Evolutionary conservation across 2,888 invertebrate species (phyloP), one percentile per base, ranked within the genome.

Genomic region (Orthosia gothica): DNA sequence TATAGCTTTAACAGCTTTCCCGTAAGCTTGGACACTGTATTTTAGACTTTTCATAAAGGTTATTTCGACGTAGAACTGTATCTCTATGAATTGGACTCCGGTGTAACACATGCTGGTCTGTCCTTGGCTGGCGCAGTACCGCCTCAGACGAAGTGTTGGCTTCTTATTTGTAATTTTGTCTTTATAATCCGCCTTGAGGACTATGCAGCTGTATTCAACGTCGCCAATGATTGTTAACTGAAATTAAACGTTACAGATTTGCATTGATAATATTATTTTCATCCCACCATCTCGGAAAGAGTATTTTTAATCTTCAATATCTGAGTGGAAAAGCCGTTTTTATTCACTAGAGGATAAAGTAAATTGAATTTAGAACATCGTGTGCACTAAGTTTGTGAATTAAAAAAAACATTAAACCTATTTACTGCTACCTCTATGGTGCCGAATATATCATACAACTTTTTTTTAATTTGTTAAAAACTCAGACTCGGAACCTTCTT

Each of bases 151-250:
- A 0, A 61, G 13, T 3, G 7, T 45, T 7, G 61, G 61, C 15
- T 7, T 20, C 1, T 61, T 15, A 0, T 16, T 15, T 61, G 5
- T 20, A n/a, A 61, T 45, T 0, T 20, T 20, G 40, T 45, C n/a
- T 4, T 20, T 61, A 20, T 61, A 61, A 9, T 61, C 15, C 45
- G 61, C 61, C 3, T 18, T 78, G 72, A 93, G 89, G 0, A 88
- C 71, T 0, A 93, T 74, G 81, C 93, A 93, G 0, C 91, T 89
- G 74, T 93, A 93, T 45, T 93, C 93, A 5, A 89, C 74, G 32
- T 85, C 70, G 0, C 87, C 72, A 65, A 85, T 76, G 12, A 93
- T 81, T 9, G 61, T 61, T 20, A 61, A 45, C 61, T 59, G 59
- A 20, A 59, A 59, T 20, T 26, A 26, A 26, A 26, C 26, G 26